Evolutionary conservation across 2,113 vertebrate species (phyloP).

Genomic region (Bagarius yarrelli): DNA sequence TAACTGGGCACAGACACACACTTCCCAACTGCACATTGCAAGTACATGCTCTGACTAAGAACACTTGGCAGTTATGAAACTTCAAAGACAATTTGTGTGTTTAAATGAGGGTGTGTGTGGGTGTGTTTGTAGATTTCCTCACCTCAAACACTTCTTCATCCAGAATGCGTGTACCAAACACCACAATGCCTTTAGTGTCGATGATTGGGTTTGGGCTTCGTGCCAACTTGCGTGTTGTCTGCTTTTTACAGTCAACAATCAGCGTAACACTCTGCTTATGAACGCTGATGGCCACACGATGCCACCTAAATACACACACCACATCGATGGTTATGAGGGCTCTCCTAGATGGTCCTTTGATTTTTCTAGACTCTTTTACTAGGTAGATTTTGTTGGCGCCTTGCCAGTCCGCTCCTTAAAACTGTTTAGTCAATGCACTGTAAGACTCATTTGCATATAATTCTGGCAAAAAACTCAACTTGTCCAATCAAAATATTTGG

Average conservation of each 20-base stretch:
- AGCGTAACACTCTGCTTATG: conserved; percentile 90
- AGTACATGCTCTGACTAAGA: conserved; percentile 10
- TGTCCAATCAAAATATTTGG: no score
- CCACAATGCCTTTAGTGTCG: conserved; percentile 92
- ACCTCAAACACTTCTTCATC: conserved; percentile 99
- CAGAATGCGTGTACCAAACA: conserved; percentile 94
- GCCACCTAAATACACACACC: conserved; percentile 80
- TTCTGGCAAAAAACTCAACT: no score
- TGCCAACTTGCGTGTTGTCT: conserved; percentile 78
- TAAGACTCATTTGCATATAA: no score
- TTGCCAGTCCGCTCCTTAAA: not conserved
- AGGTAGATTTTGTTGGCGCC: not conserved
- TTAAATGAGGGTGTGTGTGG: not conserved
- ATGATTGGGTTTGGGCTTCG: conserved; percentile 83
- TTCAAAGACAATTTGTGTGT: conserved; percentile 16
- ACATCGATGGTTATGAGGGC: not conserved
- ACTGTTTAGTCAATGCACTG: no score
- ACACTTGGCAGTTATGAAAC: conserved; percentile 1
- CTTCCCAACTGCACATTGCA: conserved; percentile 17
- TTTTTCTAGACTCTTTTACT: not conserved
- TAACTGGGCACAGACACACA: not conserved
- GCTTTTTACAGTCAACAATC: conserved; percentile 95
- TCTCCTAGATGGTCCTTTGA: not conserved
- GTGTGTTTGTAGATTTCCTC: conserved; percentile 48
- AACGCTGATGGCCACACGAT: conserved; percentile 90